Percentiles rank a stretch among this genome's conserved stretches.
Evolutionary conservation across 2,888 invertebrate species (phyloP).

Genomic region (Shargacucullia verbasci): DNA sequence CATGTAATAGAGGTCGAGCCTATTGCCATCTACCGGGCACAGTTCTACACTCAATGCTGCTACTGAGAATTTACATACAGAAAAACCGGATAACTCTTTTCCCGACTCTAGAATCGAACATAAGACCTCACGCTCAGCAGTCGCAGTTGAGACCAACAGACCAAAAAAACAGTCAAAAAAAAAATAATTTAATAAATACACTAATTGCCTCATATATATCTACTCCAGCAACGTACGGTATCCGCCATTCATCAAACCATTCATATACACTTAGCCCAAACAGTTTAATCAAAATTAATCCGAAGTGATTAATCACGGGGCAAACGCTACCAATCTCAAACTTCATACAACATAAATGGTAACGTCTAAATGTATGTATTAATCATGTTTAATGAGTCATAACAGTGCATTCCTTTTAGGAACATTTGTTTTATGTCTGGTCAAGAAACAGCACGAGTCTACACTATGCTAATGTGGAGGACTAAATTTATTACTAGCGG

Average conservation of each 20-base stretch:
- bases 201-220: too few relatives aligned
- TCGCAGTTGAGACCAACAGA: too few relatives aligned
- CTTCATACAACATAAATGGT: slow-evolving; percentile 52
- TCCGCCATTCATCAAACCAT: slow-evolving; percentile 13
- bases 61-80: too few relatives aligned
- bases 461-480: slow-evolving; percentile 30
- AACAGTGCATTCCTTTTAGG: slow-evolving; percentile 48
- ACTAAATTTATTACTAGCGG: slow-evolving; percentile 27
- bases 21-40: too few relatives aligned
- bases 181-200: too few relatives aligned
- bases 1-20: too few relatives aligned
- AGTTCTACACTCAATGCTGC: too few relatives aligned
- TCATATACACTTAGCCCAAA: slow-evolving; percentile 34
- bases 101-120: too few relatives aligned
- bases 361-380: slow-evolving; percentile 57
- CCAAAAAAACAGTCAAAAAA: too few relatives aligned
- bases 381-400: slow-evolving; percentile 67
- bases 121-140: too few relatives aligned
- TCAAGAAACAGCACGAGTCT: slow-evolving; percentile 39
- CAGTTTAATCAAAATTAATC: slow-evolving; percentile 38
- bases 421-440: slow-evolving; percentile 56
- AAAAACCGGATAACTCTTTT: too few relatives aligned
- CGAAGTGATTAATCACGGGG: slow-evolving; percentile 59
- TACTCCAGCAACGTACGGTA: slow-evolving; percentile 12
- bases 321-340: slow-evolving; percentile 54